These are phyloP conservation scores for Notiomystis cincta DNA, from an alignment of 2,113 vertebrate species.

Conservation along the genomic window DNA sequence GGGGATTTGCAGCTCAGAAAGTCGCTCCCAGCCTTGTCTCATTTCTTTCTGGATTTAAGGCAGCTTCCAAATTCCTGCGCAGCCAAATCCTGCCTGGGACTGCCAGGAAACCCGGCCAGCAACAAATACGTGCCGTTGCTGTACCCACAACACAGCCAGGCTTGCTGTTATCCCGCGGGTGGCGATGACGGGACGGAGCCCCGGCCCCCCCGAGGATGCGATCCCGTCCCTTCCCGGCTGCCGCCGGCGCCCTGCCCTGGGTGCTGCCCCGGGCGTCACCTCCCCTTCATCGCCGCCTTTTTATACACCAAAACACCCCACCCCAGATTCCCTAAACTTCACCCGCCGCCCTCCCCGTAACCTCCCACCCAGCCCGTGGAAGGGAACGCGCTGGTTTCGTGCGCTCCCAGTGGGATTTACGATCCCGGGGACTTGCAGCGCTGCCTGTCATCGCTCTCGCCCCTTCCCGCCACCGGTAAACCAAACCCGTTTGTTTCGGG, in stretches of 20 bases:
- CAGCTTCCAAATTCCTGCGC: conserved; percentile 41
- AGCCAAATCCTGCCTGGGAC: conserved; percentile 24
- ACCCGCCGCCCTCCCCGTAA: neutral
- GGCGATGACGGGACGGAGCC: neutral
- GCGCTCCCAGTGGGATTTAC: neutral
- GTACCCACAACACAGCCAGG: neutral
- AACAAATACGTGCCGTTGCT: conserved; percentile 46
- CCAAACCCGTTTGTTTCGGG: neutral
- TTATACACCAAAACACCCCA: neutral
- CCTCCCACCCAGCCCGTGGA: neutral
- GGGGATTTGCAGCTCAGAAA: neutral
- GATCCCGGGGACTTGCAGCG: neutral
- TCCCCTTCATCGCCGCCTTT: neutral
- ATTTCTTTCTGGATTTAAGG: conserved; percentile 11
- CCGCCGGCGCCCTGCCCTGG: neutral
- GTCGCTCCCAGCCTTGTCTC: conserved; percentile 11
- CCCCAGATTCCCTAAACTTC: neutral
- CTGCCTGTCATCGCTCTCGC: neutral
- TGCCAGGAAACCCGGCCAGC: conserved; percentile 51
- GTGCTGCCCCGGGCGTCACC: neutral
- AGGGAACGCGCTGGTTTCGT: neutral
- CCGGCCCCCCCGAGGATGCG: neutral
- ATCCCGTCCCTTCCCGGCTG: neutral
- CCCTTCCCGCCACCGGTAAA: neutral
- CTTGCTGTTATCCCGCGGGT: neutral